Evolutionary conservation across 2,113 vertebrate species (phyloP).

Genomic region (Pelobates fuscus): DNA sequence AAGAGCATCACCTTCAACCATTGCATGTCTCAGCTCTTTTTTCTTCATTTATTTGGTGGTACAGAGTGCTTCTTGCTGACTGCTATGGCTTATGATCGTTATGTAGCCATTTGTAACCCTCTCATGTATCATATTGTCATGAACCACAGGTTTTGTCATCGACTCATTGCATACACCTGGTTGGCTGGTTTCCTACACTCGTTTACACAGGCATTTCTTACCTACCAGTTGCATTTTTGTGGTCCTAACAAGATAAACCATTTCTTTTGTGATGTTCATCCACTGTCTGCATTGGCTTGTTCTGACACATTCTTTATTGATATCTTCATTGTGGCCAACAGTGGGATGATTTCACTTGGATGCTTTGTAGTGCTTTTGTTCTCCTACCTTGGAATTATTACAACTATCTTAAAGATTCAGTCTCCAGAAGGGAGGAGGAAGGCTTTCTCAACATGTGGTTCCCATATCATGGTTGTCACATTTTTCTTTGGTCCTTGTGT

Average conservation of each 20-base stretch:
- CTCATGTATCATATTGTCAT: conserved; percentile 58
- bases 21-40: conserved; percentile 64
- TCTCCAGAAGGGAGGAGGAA: conserved; percentile 58
- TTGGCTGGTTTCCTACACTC: conserved; percentile 57
- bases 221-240: conserved; percentile 59
- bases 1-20: conserved; percentile 60
- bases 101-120: conserved; percentile 59
- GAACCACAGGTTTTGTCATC: conserved; percentile 51
- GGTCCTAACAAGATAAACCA: conserved; percentile 61
- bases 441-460: conserved; percentile 63
- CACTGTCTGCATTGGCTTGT: conserved; percentile 63
- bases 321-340: conserved; percentile 60
- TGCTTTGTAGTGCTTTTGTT: conserved; percentile 59
- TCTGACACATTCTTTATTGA: conserved; percentile 57
- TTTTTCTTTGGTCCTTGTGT: conserved; percentile 61
- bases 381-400: conserved; percentile 58
- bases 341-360: conserved; percentile 59
- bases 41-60: conserved; percentile 62
- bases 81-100: conserved; percentile 65
- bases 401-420: conserved; percentile 57
- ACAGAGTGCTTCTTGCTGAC: conserved; percentile 66
- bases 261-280: conserved; percentile 64
- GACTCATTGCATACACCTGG: conserved; percentile 57
- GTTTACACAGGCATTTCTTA: conserved; percentile 58
- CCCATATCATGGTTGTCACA: conserved; percentile 61